phyloP scores from a whole-genome alignment of 2,797 vertebrate genomes.

The Rousettus madagascariensis region DNA sequence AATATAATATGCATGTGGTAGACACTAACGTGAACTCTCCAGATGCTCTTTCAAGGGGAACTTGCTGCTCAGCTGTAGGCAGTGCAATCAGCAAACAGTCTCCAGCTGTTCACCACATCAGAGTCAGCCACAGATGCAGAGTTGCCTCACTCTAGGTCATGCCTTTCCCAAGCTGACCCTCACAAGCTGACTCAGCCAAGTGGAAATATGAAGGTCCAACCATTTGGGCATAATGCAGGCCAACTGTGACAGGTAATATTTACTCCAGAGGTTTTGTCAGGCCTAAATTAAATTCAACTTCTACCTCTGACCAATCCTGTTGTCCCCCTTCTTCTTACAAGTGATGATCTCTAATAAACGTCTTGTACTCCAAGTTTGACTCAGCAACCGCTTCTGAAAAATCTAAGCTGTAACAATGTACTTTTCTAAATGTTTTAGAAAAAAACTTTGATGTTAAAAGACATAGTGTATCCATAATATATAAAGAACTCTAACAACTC shows the following conservation, averaged over 20 bases:
- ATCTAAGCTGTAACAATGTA: background rate
- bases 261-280: background rate
- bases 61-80: background rate
- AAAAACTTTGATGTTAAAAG: background rate
- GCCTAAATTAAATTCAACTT: background rate
- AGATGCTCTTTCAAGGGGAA: background rate
- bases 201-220: background rate
- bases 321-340: background rate
- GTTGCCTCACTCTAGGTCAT: background rate
- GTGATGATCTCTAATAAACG: background rate
- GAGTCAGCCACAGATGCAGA: background rate
- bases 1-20: background rate
- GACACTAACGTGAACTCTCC: background rate
- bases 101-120: background rate
- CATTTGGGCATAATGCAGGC: background rate
- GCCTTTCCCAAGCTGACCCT: background rate
- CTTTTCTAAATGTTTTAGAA: background rate
- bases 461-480: background rate
- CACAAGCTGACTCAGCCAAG: background rate
- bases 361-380: background rate
- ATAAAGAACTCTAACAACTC: background rate
- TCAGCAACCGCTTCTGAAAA: background rate
- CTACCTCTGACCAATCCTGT: background rate
- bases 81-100: background rate
- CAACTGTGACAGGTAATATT: background rate